Evolutionary conservation across 2,797 vertebrate genomes (phyloP), one percentile per base, ranked within the genome.

Genomic region (Oreortyx pictus): DNA sequence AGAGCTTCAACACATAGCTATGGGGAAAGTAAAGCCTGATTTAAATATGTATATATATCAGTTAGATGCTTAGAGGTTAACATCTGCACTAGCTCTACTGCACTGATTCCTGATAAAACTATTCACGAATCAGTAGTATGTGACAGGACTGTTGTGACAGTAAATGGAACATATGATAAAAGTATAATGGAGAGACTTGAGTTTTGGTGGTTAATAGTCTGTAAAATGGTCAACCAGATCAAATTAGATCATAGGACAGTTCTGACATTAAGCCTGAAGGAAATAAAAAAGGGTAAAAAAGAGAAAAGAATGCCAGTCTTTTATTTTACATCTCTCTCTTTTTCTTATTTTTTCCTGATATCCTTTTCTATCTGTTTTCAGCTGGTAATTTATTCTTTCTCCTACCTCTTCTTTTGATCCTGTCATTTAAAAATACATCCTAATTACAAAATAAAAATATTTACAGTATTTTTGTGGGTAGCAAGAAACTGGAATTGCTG

Each of bases 51-150:
- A 50, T 14, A 27, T 25, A 50, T 15, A 41, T 41, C 16, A 24
- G 8, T 86, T 86, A 46, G 72, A 39, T 27, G 6, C 12, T 60
- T 20, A 35, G 54, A 70, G 60, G 59, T 82, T 31, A 80, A 66
- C 44, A 39, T 82, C 39, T 74, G 7, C 71, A 16, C 44, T 86
- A 56, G 14, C 57, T 65, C 16, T 75, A 2, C 39, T 65, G 27
- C 25, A 23, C 23, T 62, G n/a, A 56, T 35, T 75, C 11, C 31
- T 67, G 35, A 47, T 71, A 56, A 92, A 86, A 57, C 19, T 67
- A 9, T 70, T 93, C 60, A 61, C 56, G 76, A 90, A 37, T 56
- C 31, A 22, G 8, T 27, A 87, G 44, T 0, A 0, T 5, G 0
- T 83, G 7, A 76, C 50, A 84, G 68, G 88, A 82, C 64, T 31